Base-by-base conservation (phyloP, 2,113 vertebrate genomes). In the Mus pahari region DNA sequence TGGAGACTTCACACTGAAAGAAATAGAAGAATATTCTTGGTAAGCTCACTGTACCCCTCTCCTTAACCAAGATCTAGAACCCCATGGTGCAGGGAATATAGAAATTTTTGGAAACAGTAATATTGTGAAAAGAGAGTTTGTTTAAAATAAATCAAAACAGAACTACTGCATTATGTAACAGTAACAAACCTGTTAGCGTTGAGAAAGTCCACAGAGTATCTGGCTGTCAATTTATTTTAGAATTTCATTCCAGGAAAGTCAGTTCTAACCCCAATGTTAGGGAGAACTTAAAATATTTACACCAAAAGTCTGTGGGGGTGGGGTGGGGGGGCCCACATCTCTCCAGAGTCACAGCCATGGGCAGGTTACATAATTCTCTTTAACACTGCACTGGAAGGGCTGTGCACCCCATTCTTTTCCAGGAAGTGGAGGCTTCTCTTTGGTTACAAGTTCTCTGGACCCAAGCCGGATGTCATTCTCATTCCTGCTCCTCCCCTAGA, bases 261-360 rank as follows among this genome's bases (percentile, higher is more conserved):
- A 94, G 82, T 79, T 68, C 88, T 94, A 86, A 94, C 42, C 90
- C 70, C 75, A 78, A 90, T 93, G 91, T 95, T 97, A 94, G 95
- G 78, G 70, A 95, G 87, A 94, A 96, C 39, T 91, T 97, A 96
- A 98, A 97, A 97, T 97, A 97, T 96, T 96, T 97, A 96, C 6
- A 81, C 60, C 92, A 79, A 45, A 2, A 42, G 33, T 68, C 0
- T 26, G 4, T 33, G 13, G 66, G 33, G n/a, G n/a, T n/a, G n/a
- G 42, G 79, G 3, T 13, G 66, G 50, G 64, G 79, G 33, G 33
- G 36, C 50, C 78, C 19, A 68, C 75, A 92, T 28, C 39, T 28
- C 62, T 96, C 20, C 39, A 62, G 90, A 70, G 79, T 68, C 53
- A 48, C 83, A 73, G 83, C 42, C 62, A 58, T n/a, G 83, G 92